Evolutionary conservation across 37 sponge, comb jelly and placozoan species (phyloP).

Genomic region (Dysidea cf. avara): DNA sequence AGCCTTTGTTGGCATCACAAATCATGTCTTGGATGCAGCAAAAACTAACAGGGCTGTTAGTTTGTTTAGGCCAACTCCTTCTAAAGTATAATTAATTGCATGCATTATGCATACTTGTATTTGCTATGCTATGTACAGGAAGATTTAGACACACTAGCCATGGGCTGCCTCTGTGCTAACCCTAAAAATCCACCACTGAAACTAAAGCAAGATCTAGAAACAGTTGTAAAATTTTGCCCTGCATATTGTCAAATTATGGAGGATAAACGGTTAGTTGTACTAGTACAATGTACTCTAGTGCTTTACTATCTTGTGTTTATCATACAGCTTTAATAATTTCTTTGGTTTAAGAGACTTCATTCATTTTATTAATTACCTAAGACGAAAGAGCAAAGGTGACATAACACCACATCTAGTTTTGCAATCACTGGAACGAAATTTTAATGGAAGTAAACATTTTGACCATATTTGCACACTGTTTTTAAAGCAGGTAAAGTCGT

Average conservation of each 20-base stretch:
- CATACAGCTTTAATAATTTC: constrained; percentile 31
- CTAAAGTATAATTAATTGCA: constrained; percentile 86
- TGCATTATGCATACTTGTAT: constrained; percentile 71
- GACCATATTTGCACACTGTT: neutral
- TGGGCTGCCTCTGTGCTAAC: constrained; percentile 20
- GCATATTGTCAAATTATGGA: too few relatives aligned
- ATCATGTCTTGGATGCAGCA: too few relatives aligned
- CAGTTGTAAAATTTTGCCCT: too few relatives aligned
- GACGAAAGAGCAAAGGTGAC: constrained; percentile 4
- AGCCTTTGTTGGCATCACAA: too few relatives aligned
- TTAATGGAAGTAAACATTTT: constrained; percentile 31
- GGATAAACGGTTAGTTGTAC: too few relatives aligned
- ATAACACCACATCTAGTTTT: constrained; percentile 15
- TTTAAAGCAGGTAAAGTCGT: too few relatives aligned
- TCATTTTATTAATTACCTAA: constrained; percentile 55
- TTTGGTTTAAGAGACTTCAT: constrained; percentile 75
- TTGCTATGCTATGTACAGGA: constrained; percentile 16
- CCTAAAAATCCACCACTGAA: constrained; percentile 49
- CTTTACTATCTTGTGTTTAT: constrained; percentile 5
- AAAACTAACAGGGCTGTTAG: too few relatives aligned
- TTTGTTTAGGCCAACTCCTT: constrained; percentile 88
- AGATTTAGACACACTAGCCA: constrained; percentile 42
- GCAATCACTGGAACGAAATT: constrained; percentile 38
- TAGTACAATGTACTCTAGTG: too few relatives aligned
- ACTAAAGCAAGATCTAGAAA: constrained; percentile 33